Evolutionary conservation across 2,888 invertebrate species (phyloP), one percentile per base, ranked within the genome.

Genomic region (Mimas tiliae): DNA sequence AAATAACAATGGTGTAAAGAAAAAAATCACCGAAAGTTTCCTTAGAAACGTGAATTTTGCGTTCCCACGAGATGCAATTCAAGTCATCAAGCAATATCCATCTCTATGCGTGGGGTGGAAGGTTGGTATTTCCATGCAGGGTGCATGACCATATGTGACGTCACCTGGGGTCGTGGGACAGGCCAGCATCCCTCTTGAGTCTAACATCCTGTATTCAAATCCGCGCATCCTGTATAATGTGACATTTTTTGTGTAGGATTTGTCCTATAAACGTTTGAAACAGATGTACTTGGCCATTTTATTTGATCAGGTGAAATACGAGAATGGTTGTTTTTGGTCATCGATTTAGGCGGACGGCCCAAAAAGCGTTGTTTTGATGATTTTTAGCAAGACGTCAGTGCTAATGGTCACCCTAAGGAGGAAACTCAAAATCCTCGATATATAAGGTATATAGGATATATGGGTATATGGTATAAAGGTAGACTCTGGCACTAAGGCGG

Each of bases 111-210:
- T 53, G 27, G 48, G 48, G 6, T 50, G 68, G 74, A 74, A 68
- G 67, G 74, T 66, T 68, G 65, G 7, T 71, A 76, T 75, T 77
- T 27, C 53, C 12, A 50, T 71, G 72, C 65, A 70, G 65, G 69
- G 64, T 72, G 70, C 74, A 73, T 8, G 58, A 58, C 79, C 81
- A 82, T 76, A 80, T 82, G 83, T 79, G 78, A 76, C 83, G 86
- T 85, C 90, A 91, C 90, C 90, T 90, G 89, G 87, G 91, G 89
- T 90, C 92, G 89, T 91, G 90, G 81, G 91, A 90, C 85, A 89
- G 89, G 90, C 90, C 89, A 85, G 74, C 89, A 91, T 91, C 93
- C 92, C 92, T 91, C 93, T 90, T 88, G 84, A 76, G 70, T 77
- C 77, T 80, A 80, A 80, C 86, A 87, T 87, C 87, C 87, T 88